Evolutionary conservation across 1,140 invertebrate species (phyloP), one percentile per base, ranked within the genome.

Genomic region (Drosophila lowei): DNA sequence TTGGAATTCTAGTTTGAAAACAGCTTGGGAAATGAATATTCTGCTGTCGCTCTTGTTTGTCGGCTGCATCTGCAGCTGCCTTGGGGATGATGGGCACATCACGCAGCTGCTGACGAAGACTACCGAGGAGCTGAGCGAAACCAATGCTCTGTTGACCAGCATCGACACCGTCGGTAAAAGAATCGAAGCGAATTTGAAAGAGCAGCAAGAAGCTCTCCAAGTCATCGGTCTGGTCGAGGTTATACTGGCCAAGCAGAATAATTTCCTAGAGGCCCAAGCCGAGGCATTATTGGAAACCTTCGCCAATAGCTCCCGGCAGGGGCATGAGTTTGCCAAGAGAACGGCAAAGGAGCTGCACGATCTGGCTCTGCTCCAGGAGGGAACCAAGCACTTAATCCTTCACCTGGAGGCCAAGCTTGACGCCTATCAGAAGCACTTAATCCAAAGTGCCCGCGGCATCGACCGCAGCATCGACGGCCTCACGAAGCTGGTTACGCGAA

Each of bases 401-500:
- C 48, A 30, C 0, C 34, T 86, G 21, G 70, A 77, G 25, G 46
- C 55, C 4, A 88, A 86, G 25, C 23, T 86, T 28, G 83, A 86
- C 8, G 70, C 46, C 11, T 78, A 81, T n/a, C 74, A 81, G 25
- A 63, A 52, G 9, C 52, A 81, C 38, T 52, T 81, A n/a, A 11
- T 88, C 0, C 53, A 44, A 4, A 81, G 52, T 60, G 55, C 83
- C 9, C 64, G 65, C 11, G 23, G 38, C 16, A 72, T 86, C 23
- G 83, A 81, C 16, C 56, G 59, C 11, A 77, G 47, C 34, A 75
- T 86, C 34, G 25, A 68, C 16, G 70, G 65, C 0, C 61, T 88
- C 13, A 66, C 77, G 43, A 86, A 77, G 47, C 25, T 86, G 38
- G 48, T 88, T 16, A 71, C 83, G 1, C 78, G 81, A 1, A 43